Percentiles rank a stretch among this genome's conserved stretches.
Conservation (phyloP, 2,113 vertebrate genomes). For the Prietella phreatophila region DNA sequence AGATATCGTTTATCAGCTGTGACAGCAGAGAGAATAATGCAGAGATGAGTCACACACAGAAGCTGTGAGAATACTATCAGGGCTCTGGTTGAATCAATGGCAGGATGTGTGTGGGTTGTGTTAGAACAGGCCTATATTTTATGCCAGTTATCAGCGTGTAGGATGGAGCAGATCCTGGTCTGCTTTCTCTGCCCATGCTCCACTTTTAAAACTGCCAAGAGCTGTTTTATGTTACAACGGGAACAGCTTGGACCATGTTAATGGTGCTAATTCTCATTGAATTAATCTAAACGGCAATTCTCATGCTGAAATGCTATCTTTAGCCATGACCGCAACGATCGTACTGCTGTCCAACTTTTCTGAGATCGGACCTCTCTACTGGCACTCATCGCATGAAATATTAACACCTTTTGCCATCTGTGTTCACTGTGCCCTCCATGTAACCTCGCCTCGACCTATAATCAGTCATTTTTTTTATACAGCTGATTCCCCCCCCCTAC, state of each 20-base stretch:
- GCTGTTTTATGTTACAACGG: not conserved
- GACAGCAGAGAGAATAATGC: constrained; percentile 25
- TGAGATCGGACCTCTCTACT: constrained; percentile 5
- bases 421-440: not conserved
- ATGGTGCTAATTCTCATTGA: not conserved
- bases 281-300: not conserved
- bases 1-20: constrained; percentile 50
- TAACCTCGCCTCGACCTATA: not conserved
- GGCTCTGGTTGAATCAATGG: constrained; percentile 41
- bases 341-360: not conserved
- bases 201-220: not conserved
- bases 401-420: constrained; percentile 10
- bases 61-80: constrained; percentile 33
- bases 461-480: not conserved
- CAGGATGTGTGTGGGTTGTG: constrained; percentile 51
- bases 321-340: not conserved
- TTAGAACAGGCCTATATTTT: constrained; percentile 41
- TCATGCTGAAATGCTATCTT: constrained; percentile 2
- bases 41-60: constrained; percentile 41
- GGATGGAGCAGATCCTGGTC: constrained; percentile 32
- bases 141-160: constrained; percentile 44
- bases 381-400: constrained; percentile 31
- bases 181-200: not conserved
- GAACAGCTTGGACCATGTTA: not conserved
- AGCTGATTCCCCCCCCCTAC: not conserved